Evolutionary conservation across 2,113 vertebrate species (phyloP), one percentile per base, ranked within the genome.

Genomic region (Anseranas semipalmata): DNA sequence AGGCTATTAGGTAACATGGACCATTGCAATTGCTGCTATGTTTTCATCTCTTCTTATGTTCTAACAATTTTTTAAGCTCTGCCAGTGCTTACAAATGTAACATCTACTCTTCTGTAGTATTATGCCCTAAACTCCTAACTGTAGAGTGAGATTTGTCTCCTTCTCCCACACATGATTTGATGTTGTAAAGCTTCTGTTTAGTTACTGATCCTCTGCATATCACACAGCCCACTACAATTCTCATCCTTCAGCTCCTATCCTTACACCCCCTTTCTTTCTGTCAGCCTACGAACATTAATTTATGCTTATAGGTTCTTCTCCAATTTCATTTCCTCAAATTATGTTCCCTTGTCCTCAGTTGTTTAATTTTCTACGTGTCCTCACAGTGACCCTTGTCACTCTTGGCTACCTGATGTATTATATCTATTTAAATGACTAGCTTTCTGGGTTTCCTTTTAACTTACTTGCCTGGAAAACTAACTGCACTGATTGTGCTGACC

Each of bases 241-340:
- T 85, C 85, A 90, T 93, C 58, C 41, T 84, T 93, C 87, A 88
- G 46, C 68, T 93, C 41, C 37, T 93, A 70, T 90, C 85, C 79
- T 93, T 71, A 95, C 41, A 92, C 90, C 85, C 76, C 75, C 35
- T 56, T 63, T 96, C 72, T 35, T 94, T 88, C 93, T 94, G 56
- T 56, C 79, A 93, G 80, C 48, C 27, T 56, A 24, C 24, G 74
- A 81, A 89, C 39, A 68, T 65, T 90, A 93, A 93, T 92, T 96
- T 93, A 88, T 78, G 35, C 68, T 89, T 78, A 71, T 56, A 89
- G 48, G 80, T 96, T 93, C 85, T 96, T 45, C 56, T 90, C 30
- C 66, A 45, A 81, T 93, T 93, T 88, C 7, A 81, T 95, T 93
- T 94, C 60, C 56, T 95, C 60, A 84, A 72, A 93, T 91, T 63